Base-by-base conservation (phyloP, 2,888 invertebrate species). In the Nezara viridula region DNA sequence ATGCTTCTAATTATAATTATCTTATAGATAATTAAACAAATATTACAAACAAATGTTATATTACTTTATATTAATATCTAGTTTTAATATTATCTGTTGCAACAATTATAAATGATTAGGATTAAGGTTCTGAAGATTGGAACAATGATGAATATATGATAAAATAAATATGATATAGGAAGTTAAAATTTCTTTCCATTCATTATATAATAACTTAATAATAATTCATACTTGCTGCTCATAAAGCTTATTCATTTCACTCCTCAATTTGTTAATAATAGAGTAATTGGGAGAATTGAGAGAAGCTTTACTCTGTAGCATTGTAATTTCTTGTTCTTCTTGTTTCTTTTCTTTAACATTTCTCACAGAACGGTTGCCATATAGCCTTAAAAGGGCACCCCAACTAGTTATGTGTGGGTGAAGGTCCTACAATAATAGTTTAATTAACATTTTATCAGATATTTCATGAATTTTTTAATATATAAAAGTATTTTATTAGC, bases 351-450 rank as follows among this genome's bases (percentile, higher is more conserved):
- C 98, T 92, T 98, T 97, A 92, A 97, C 96, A 90, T 96, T 97
- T 93, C 98, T 98, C 32, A 97, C 96, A 9, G 98, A 98, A 66
- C 96, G 95, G 92, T 97, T 98, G 88, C 98, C 98, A 93, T 99
- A 99, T 52, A 99, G 94, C 0, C 98, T 95, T 19, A 99, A 93
- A 85, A 99, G 94, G 0, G 98, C 98, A 89, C 99, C 99, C 98
- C 99, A 99, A 3, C 96, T 98, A 47, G 95, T 95, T 88, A 99
- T 97, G 92, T 98, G 98, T 0, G 99, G 99, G 94, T 99, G 99
- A 49, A 99, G 94, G 88, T 96, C 95, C 81, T 81, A 44, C 21
- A 81, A 81, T 81, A 44, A 77, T 40, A 40, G 24, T 24, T 95
- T 81, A 81, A 97, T 60, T 60, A 27, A 66, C 4, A 6, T 6